A percentile compares a stretch with the other conserved stretches of the same genome.
Evolutionary conservation across 1,140 invertebrate species (phyloP).

Genomic region (Lepidurus packardi): DNA sequence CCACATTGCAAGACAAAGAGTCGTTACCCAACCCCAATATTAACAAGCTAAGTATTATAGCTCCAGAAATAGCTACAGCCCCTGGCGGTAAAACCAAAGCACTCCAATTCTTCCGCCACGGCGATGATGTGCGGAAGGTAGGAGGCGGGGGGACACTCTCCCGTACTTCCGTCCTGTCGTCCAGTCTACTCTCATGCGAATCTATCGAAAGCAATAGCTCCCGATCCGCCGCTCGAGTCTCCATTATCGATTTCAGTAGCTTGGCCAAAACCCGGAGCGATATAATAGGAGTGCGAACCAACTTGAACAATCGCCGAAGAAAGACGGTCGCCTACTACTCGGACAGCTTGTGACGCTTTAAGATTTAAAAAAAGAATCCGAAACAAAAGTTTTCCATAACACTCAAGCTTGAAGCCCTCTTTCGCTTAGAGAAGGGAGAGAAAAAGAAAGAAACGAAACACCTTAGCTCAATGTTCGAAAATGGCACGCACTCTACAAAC

Average conservation of each 20-base stretch:
- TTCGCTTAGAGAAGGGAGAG: too few species aligned
- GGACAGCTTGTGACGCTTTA: not conserved
- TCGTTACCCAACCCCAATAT: constrained; percentile 15
- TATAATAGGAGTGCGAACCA: constrained; percentile 16
- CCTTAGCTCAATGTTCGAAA: not conserved
- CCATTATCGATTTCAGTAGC: constrained; percentile 33
- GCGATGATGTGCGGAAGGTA: constrained; percentile 8
- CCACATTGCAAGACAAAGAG: constrained; percentile 25
- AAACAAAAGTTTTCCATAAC: not conserved
- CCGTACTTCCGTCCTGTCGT: not conserved
- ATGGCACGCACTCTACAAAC: not conserved
- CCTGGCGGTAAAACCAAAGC: not conserved
- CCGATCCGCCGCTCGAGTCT: constrained; percentile 28
- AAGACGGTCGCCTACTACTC: not conserved
- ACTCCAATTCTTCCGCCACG: not conserved
- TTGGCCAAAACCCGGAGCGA: constrained; percentile 32
- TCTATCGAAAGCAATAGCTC: not conserved
- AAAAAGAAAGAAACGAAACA: too few species aligned
- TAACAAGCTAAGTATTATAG: constrained; percentile 29
- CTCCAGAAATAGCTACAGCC: constrained; percentile 20
- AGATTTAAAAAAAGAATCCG: not conserved
- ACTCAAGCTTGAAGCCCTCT: too few species aligned
- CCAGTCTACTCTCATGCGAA: constrained; percentile 23
- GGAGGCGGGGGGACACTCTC: not conserved
- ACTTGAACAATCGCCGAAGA: constrained; percentile 22